A percentile compares a stretch with the other conserved stretches of the same genome.
Evolutionary conservation across 2,797 vertebrate genomes (phyloP).

Genomic region (Premnoplex brunnescens): DNA sequence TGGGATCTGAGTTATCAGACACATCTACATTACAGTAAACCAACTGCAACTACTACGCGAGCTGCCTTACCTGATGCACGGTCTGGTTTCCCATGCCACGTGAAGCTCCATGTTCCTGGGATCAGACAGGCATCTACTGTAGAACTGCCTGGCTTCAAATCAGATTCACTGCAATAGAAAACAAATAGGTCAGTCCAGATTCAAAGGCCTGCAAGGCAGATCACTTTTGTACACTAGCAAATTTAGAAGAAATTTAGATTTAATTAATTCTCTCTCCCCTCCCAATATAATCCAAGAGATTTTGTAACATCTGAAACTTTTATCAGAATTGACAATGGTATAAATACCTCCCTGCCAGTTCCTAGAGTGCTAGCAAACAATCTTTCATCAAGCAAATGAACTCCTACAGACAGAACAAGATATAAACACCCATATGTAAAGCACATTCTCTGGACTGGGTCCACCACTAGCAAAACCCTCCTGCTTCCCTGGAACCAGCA

Average conservation of each 20-base stretch:
- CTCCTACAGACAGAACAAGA: constrained; percentile 30
- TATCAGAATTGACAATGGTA: constrained; percentile 36
- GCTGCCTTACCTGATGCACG: accelerated
- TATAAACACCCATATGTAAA: constrained; percentile 56
- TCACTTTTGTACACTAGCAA: neutral
- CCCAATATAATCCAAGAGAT: neutral
- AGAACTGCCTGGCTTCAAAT: neutral
- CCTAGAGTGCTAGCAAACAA: constrained; percentile 49
- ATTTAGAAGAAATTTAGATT: neutral
- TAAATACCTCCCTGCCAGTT: constrained; percentile 54
- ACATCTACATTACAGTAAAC: accelerated
- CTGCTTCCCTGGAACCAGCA: constrained; percentile 39
- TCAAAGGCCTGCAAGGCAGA: neutral
- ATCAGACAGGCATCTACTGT: neutral
- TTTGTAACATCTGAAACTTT: constrained; percentile 39
- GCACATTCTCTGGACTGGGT: constrained; percentile 47
- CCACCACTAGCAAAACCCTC: constrained; percentile 39
- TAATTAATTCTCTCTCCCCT: neutral
- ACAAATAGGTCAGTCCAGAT: neutral
- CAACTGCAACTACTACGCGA: neutral
- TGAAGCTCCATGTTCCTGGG: neutral
- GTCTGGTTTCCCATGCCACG: accelerated
- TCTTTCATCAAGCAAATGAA: constrained; percentile 55
- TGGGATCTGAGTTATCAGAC: neutral
- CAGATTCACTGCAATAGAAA: neutral